Percentiles rank a stretch among this genome's conserved stretches.
These are phyloP conservation scores for Microctonus aethiopoides DNA, from an alignment of 2,888 invertebrate species.

Conservation along the genomic window DNA sequence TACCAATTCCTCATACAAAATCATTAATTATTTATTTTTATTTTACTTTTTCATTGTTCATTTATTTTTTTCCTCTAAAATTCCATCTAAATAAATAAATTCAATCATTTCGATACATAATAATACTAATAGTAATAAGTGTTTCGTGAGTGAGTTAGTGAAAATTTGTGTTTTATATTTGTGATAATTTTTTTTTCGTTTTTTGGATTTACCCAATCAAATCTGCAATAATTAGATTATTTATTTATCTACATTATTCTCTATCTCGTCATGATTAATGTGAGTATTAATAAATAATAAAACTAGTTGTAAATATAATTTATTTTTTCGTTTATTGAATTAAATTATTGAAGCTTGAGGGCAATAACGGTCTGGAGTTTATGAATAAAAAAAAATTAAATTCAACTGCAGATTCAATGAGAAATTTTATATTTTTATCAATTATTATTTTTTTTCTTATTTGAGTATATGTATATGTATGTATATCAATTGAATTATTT, in stretches of 20 bases:
- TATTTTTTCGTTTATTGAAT: neutral
- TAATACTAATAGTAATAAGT: too few relatives aligned
- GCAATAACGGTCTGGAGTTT: constrained; percentile 57
- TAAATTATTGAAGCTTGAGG: constrained; percentile 37
- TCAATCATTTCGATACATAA: constrained; percentile 20
- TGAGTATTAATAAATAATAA: neutral
- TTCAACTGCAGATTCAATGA: too few relatives aligned
- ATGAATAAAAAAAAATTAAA: too few relatives aligned
- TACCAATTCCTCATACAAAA: too few relatives aligned
- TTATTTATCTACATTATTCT: neutral
- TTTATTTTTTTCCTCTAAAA: neutral
- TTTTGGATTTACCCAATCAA: neutral
- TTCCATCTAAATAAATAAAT: constrained; percentile 4
- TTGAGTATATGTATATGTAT: too few relatives aligned
- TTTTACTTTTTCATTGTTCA: constrained; percentile 29
- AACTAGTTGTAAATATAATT: neutral
- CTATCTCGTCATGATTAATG: neutral
- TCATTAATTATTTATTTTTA: too few relatives aligned
- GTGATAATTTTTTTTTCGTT: constrained; percentile 5
- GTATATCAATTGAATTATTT: too few relatives aligned
- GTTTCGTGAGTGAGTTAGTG: neutral
- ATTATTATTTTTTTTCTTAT: neutral
- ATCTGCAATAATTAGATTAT: constrained; percentile 15
- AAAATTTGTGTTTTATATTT: constrained; percentile 18
- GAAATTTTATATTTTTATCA: neutral